Conservation (phyloP, 2,113 vertebrate genomes). For the Struthio camelus region DNA sequence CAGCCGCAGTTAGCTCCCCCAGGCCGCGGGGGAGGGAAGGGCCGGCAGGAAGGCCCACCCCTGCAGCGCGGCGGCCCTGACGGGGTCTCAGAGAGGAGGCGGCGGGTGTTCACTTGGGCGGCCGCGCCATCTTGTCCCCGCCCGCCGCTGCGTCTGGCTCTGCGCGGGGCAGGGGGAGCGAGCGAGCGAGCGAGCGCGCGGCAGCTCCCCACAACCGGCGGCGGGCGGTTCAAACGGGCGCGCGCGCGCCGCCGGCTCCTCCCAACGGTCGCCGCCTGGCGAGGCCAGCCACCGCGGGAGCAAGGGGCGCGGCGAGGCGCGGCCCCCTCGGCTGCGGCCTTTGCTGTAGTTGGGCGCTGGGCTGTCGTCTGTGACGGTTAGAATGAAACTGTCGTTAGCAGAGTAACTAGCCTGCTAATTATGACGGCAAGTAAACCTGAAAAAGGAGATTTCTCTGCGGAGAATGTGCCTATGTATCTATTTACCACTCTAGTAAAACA, state of each 20-base stretch:
- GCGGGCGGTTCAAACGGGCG: background rate
- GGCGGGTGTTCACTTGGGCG: background rate
- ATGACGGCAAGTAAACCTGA: background rate
- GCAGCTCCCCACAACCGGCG: background rate
- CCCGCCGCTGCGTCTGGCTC: background rate
- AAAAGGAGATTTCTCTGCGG: background rate
- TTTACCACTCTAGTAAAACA: too few relatives aligned
- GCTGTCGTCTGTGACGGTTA: fast-evolving
- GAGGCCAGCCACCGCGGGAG: too few relatives aligned
- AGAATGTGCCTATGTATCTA: background rate
- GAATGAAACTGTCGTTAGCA: fast-evolving
- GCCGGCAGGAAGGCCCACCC: too few relatives aligned
- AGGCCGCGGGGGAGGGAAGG: too few relatives aligned
- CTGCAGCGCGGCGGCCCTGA: too few relatives aligned
- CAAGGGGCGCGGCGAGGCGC: too few relatives aligned
- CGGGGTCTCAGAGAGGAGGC: background rate
- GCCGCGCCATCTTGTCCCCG: background rate
- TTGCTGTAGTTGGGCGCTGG: too few relatives aligned
- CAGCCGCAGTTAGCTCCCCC: too few relatives aligned
- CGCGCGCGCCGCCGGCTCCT: too few relatives aligned
- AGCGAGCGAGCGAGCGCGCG: too few relatives aligned
- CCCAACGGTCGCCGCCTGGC: background rate
- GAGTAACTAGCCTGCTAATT: fast-evolving
- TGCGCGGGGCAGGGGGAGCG: background rate
- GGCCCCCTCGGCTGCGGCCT: too few relatives aligned